phyloP scores from a whole-genome alignment of 2,888 invertebrate species.

The Dryococelus australis region DNA sequence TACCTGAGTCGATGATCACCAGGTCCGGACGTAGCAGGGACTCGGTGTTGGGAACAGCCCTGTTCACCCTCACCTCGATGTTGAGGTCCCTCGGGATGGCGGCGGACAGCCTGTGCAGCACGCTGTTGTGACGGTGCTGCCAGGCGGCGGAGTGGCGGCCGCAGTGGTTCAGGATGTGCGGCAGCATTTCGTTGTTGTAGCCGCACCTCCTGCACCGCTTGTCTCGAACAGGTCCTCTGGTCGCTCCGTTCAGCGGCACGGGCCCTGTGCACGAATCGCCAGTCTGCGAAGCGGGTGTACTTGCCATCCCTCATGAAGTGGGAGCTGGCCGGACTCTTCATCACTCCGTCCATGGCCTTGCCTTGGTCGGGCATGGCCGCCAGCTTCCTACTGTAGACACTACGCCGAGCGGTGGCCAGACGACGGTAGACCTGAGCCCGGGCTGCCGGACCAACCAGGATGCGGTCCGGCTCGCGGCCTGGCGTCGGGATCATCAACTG shows the following conservation, averaged over 20 bases:
- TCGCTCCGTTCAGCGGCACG: constrained; percentile 43
- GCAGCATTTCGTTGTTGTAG: constrained; percentile 51
- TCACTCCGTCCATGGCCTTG: constrained; percentile 49
- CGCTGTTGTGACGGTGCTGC: constrained; percentile 45
- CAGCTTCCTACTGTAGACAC: no score
- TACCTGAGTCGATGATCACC: constrained; percentile 46
- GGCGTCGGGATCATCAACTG: background rate
- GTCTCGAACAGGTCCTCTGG: background rate
- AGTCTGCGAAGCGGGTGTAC: constrained; percentile 54
- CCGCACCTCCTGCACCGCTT: constrained; percentile 51
- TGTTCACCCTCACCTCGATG: constrained; percentile 34
- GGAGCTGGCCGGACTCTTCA: constrained; percentile 41
- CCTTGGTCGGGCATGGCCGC: constrained; percentile 48
- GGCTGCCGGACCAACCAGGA: background rate
- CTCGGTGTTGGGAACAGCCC: background rate
- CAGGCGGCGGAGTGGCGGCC: constrained; percentile 50
- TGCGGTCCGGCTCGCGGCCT: background rate
- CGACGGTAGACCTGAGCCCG: background rate
- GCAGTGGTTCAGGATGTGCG: constrained; percentile 55
- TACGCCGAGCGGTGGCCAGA: no score
- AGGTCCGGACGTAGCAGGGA: constrained; percentile 48
- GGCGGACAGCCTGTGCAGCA: background rate
- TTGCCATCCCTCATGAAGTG: constrained; percentile 51
- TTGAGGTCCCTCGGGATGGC: no score
- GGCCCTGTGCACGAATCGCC: constrained; percentile 56